A percentile compares a stretch with the other conserved stretches of the same genome.
Evolutionary conservation across 2,888 invertebrate genomes (phyloP).

Genomic region (Drosophila nr. perissopoda): DNA sequence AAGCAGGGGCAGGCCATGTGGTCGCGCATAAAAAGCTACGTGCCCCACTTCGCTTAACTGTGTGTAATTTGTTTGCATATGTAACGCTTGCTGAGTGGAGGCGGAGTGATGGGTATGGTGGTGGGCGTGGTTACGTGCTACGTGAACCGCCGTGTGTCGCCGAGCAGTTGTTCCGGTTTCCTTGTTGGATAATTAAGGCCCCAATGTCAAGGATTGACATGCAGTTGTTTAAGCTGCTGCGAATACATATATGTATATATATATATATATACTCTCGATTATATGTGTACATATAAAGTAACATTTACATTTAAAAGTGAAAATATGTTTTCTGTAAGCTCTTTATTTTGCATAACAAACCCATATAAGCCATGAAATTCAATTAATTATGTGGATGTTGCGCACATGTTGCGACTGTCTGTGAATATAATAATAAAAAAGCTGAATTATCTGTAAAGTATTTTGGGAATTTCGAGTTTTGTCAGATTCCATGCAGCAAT

Average conservation of each 20-base stretch:
- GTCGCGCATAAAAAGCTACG: conserved; percentile 60
- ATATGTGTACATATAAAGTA: conserved; percentile 1
- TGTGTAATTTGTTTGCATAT: conserved; percentile 67
- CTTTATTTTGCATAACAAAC: not conserved
- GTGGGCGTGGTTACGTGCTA: conserved; percentile 23
- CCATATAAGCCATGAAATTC: conserved; percentile 10
- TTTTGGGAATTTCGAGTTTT: not conserved
- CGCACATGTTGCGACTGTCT: not conserved
- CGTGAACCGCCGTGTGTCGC: conserved; percentile 33
- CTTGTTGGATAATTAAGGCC: conserved; percentile 63
- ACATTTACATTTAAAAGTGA: conserved; percentile 27
- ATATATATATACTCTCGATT: not conserved
- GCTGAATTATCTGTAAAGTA: not conserved
- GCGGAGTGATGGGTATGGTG: conserved; percentile 2
- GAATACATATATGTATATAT: conserved; percentile 7
- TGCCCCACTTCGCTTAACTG: conserved; percentile 50
- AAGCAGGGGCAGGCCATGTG: conserved; percentile 38
- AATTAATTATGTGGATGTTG: not conserved
- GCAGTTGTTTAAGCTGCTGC: conserved; percentile 47
- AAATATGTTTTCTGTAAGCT: conserved; percentile 21
- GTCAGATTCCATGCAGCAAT: not conserved
- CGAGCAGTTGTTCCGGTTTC: conserved; percentile 57
- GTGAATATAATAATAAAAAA: not conserved
- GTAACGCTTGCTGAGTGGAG: conserved; percentile 29
- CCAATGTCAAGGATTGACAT: conserved; percentile 66